Base-by-base conservation (phyloP, 2,888 invertebrate species). In the Drosophila siamana region DNA sequence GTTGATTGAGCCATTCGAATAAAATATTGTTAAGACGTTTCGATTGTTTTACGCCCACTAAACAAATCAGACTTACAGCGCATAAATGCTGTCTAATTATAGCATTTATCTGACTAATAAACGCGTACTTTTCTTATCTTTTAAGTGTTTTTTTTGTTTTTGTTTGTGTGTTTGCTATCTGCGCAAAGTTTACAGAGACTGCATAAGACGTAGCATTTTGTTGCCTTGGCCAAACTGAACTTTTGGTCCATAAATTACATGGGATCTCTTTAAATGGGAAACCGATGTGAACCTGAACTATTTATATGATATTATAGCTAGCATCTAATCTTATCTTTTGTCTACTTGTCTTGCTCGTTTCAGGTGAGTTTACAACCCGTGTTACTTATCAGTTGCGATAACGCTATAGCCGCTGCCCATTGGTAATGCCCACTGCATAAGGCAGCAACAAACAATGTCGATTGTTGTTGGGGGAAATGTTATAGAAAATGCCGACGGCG, bases 401-500 rank as follows among this genome's bases (percentile, higher is more conserved):
- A 51, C 24, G 4, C 73, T 26, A 57, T 69, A 50, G 78, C 65
- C 50, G 46, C 65, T 52, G 46, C 24, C 54, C 50, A 72, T 69
- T 72, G 44, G 62, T 50, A 69, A 63, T 54, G 40, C 61, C 41
- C 61, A 67, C 56, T n/a, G n/a, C n/a, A n/a, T n/a, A n/a, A n/a
- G n/a, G n/a, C n/a, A n/a, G n/a, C n/a, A n/a, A n/a, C n/a, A n/a
- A 33, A 46, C 44, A 30, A 15, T 9, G n/a, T 16, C 24, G 46
- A 15, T 11, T 55, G 44, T 44, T 40, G 47, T 41, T 24, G 26
- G 26, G 33, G 6, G 36, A 15, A 13, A 22, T 44, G 50, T 47
- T 50, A 56, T 66, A 57, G 47, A 66, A 79, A 81, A 75, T 78
- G 82, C 85, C 85, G 82, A 60, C 81, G 77, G 69, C 40, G n/a